These are phyloP conservation scores for Arctia plantaginis DNA, from an alignment of 2,888 invertebrate species.

Conservation along the genomic window DNA sequence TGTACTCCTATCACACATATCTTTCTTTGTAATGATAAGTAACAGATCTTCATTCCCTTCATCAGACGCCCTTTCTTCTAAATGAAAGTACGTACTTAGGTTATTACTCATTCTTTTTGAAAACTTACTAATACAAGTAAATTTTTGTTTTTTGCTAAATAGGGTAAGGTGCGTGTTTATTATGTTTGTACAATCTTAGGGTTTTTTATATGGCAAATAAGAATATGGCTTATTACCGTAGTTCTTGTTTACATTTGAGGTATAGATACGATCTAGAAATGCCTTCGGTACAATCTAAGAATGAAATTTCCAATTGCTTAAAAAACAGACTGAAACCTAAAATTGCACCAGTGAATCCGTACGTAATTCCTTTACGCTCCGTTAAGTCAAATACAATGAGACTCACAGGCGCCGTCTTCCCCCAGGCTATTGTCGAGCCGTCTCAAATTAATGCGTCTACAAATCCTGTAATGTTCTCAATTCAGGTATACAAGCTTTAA, in stretches of 20 bases:
- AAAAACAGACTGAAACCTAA: constrained; percentile 24
- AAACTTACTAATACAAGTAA: too few relatives aligned
- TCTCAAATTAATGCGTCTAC: constrained; percentile 46
- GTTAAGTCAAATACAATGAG: constrained; percentile 49
- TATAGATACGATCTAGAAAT: background rate
- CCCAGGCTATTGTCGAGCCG: constrained; percentile 42
- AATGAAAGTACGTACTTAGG: too few relatives aligned
- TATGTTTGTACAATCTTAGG: too few relatives aligned
- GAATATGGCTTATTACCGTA: background rate
- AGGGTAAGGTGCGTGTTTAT: too few relatives aligned
- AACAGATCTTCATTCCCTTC: background rate
- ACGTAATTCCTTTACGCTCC: constrained; percentile 43
- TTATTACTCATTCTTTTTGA: too few relatives aligned
- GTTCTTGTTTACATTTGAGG: background rate
- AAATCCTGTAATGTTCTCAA: constrained; percentile 40
- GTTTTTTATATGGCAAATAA: background rate
- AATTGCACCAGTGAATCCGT: constrained; percentile 25
- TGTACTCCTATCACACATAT: background rate
- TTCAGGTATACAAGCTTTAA: constrained; percentile 18
- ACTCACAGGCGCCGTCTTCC: constrained; percentile 51
- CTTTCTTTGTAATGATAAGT: background rate
- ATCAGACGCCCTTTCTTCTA: background rate
- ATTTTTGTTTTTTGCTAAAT: too few relatives aligned
- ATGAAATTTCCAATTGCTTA: background rate
- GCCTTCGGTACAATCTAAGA: background rate